Base-by-base conservation (phyloP, 1,140 invertebrate genomes). In the Penaeus chinensis region DNA sequence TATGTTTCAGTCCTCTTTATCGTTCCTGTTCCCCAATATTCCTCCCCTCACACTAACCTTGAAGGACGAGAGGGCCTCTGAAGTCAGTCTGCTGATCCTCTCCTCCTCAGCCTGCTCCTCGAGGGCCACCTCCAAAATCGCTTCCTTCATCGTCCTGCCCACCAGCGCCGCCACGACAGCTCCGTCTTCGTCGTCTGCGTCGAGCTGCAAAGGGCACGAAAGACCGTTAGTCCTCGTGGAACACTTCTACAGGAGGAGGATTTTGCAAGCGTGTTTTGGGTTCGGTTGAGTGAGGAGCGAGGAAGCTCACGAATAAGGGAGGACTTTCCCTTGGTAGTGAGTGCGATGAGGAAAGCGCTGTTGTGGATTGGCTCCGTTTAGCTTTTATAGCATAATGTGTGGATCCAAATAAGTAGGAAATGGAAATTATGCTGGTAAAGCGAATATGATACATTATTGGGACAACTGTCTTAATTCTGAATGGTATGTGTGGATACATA, bases 21-120 rank as follows among this genome's bases (percentile, higher is more conserved):
- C 37, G 37, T 42, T 8, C 37, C 37, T 42, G 4, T 7, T 42
- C 37, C 37, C 37, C 37, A 42, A 42, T 7, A 42, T 42, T 7
- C 37, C 37, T 42, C 37, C 37, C 37, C 37, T 42, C 37, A 42
- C 37, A 42, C 37, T 42, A 42, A 42, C 37, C 37, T 42, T 42
- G 69, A 71, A 71, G 22, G 69, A 71, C 4, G 69, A 71, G 69
- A 71, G 24, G 69, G 69, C 24, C 13, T 71, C 69, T 0, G 69
- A 24, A 20, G 69, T 32, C 69, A 71, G 69, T 24, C 69, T 71
- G 69, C 32, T 85, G 20, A 77, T 85, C 71, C 83, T 69, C 42
- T 61, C 63, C 69, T 85, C 65, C 66, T 85, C 83, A 5, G 83
- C 83, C 83, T 85, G 83, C 22, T 85, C 83, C n/a, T 85, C 83